phyloP scores from a whole-genome alignment of 2,797 vertebrate genomes.

The Bradypus variegatus region DNA sequence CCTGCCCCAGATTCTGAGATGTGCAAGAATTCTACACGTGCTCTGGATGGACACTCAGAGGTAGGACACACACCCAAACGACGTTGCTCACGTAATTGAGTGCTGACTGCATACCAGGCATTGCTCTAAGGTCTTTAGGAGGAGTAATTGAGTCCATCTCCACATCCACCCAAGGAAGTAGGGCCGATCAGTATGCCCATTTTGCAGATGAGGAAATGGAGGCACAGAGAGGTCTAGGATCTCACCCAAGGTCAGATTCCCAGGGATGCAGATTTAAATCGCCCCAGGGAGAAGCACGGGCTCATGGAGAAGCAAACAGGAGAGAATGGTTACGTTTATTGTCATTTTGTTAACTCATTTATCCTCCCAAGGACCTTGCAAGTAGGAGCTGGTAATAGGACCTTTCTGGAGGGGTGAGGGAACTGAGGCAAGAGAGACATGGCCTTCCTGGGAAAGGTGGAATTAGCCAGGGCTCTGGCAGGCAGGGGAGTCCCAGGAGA shows the following conservation, averaged over 20 bases:
- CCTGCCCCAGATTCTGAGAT: not conserved
- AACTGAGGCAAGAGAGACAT: not conserved
- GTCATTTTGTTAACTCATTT: not conserved
- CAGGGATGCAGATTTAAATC: not conserved
- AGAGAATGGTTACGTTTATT: not conserved
- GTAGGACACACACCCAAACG: not conserved
- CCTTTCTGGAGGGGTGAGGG: not conserved
- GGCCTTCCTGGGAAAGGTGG: not conserved
- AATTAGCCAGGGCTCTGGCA: not conserved
- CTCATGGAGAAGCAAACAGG: not conserved
- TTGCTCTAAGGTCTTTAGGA: not conserved
- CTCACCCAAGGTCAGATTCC: not conserved
- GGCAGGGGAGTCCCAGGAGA: no score
- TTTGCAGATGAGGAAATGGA: constrained; percentile 15
- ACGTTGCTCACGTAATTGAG: fast-evolving
- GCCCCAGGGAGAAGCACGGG: not conserved
- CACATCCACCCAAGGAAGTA: not conserved
- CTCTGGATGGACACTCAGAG: not conserved
- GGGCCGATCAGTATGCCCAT: not conserved
- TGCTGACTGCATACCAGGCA: not conserved
- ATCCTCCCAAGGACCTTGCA: not conserved
- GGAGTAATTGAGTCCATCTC: not conserved
- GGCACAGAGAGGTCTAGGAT: not conserved
- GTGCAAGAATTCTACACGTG: not conserved
- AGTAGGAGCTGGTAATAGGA: not conserved